These are phyloP conservation scores for Drosophila kanekoi DNA, from an alignment of 2,888 invertebrate species.

Conservation along the genomic window DNA sequence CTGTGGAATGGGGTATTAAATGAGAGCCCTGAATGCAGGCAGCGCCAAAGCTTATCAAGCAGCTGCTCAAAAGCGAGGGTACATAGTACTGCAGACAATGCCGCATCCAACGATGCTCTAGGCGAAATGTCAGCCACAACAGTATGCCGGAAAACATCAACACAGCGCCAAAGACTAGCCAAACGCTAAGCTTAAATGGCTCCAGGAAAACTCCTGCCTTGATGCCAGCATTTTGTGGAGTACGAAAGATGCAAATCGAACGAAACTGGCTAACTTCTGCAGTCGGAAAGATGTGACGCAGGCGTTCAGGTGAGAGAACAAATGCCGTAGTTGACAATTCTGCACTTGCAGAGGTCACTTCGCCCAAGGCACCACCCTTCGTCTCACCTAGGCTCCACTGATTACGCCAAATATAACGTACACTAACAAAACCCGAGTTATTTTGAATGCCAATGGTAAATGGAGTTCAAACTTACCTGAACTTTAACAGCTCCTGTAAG, in stretches of 20 bases:
- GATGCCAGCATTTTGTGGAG: constrained; percentile 86
- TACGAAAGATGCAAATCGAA: constrained; percentile 87
- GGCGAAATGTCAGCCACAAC: constrained; percentile 82
- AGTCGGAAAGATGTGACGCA: constrained; percentile 52
- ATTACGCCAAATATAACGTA: constrained; percentile 51
- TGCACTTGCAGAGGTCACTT: constrained; percentile 63
- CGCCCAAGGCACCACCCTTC: constrained; percentile 78
- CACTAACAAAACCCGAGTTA: constrained; percentile 39
- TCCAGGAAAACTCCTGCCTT: constrained; percentile 87
- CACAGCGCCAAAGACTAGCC: constrained; percentile 85
- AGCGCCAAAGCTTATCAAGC: constrained; percentile 85
- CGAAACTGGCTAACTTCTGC: constrained; percentile 71
- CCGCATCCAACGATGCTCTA: constrained; percentile 69
- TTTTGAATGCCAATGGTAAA: neutral
- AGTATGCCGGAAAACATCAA: constrained; percentile 80
- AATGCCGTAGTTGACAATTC: constrained; percentile 71
- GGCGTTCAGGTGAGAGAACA: constrained; percentile 56
- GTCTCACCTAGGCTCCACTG: constrained; percentile 74
- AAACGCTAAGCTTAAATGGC: constrained; percentile 87
- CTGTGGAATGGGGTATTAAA: constrained; percentile 84
- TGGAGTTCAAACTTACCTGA: constrained; percentile 62
- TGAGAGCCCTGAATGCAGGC: constrained; percentile 86
- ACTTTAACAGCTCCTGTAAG: constrained; percentile 71
- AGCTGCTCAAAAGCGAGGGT: constrained; percentile 81
- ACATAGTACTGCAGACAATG: constrained; percentile 55